Percentiles rank a stretch among this genome's conserved stretches.
Evolutionary conservation across 2,797 vertebrate genomes (phyloP).

Genomic region (Sebastes nivosus): DNA sequence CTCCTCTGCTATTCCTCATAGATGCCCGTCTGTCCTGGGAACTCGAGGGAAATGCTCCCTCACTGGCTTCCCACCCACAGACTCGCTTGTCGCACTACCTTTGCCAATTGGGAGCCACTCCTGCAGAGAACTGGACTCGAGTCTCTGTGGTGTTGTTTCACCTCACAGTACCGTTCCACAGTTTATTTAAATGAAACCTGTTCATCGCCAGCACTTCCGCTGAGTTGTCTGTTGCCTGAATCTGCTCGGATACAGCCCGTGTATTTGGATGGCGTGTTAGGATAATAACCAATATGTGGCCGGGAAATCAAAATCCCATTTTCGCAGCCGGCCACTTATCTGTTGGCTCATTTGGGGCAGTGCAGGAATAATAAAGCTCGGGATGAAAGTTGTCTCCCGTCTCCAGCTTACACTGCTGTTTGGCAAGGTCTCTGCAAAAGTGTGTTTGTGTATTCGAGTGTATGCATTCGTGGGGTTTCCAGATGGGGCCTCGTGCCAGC

Average conservation of each 20-base stretch:
- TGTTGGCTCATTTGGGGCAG: constrained; percentile 34
- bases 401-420: constrained; percentile 28
- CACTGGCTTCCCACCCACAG: background rate
- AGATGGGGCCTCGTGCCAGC: constrained; percentile 61
- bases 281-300: constrained; percentile 40
- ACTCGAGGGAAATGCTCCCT: background rate
- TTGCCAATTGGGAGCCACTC: background rate
- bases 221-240: background rate
- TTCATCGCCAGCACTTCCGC: background rate
- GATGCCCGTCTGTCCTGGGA: background rate
- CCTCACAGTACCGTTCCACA: background rate
- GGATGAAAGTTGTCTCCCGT: constrained; percentile 22
- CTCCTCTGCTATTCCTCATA: background rate
- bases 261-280: constrained; percentile 10
- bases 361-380: constrained; percentile 13
- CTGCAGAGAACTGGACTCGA: background rate
- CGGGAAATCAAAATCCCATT: constrained; percentile 45
- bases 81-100: background rate
- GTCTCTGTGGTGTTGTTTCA: background rate
- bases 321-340: constrained; percentile 44
- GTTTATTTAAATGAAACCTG: constrained; percentile 1
- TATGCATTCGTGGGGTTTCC: constrained; percentile 26
- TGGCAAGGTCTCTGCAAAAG: constrained; percentile 20
- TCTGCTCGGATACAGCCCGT: background rate
- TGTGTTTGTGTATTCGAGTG: constrained; percentile 18